phyloP scores from a whole-genome alignment of 2,113 vertebrate species.

The Promerops cafer region DNA sequence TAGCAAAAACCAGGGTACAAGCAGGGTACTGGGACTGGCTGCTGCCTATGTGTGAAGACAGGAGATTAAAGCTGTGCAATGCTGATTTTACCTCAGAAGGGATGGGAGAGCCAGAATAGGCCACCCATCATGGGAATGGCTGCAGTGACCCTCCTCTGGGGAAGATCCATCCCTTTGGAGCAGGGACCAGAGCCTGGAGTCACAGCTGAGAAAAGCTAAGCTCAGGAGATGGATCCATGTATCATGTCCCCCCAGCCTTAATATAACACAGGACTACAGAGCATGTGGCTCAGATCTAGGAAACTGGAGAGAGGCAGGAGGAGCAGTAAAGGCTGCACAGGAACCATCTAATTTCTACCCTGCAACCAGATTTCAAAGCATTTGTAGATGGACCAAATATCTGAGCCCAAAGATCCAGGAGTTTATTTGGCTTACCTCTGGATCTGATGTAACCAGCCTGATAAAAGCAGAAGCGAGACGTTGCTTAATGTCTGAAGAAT shows the following conservation, averaged over 20 bases:
- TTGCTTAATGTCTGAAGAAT: conserved; percentile 8
- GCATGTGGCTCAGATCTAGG: neutral
- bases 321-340: neutral
- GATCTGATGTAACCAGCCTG: neutral
- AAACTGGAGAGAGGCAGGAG: neutral
- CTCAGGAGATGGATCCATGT: accelerated
- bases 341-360: neutral
- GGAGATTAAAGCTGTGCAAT: neutral
- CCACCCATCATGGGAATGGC: accelerated
- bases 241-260: neutral
- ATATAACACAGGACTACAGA: neutral
- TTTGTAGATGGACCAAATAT: neutral
- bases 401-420: neutral
- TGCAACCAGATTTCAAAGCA: neutral
- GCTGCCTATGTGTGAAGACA: neutral
- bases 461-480: neutral
- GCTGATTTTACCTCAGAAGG: neutral
- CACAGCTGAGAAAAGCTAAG: neutral
- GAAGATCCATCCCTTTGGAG: neutral
- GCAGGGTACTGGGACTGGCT: neutral
- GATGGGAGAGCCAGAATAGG: neutral
- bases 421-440: neutral
- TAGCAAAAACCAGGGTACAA: neutral
- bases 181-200: neutral
- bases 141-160: accelerated